A percentile compares a stretch with the other conserved stretches of the same genome.
Conservation (phyloP, 2,797 vertebrate genomes). For the Balearica regulorum region DNA sequence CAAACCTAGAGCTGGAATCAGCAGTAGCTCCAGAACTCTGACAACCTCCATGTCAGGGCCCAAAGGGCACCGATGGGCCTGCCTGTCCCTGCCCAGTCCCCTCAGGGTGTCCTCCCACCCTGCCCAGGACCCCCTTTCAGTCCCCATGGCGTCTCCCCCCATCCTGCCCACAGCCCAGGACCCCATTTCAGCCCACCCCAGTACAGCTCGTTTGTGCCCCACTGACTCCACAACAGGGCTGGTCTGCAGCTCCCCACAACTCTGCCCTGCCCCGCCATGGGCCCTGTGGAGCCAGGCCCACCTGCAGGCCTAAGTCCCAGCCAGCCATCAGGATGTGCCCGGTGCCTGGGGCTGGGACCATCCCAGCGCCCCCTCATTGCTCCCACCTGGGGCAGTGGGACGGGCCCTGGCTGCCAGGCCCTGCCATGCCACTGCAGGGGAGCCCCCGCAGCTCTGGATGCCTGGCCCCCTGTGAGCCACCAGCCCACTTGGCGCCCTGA, state of each 20-base stretch:
- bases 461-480: not conserved
- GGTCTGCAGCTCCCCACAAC: not conserved
- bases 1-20: not conserved
- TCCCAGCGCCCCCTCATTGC: not conserved
- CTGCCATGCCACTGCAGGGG: not conserved
- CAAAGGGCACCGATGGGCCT: not conserved
- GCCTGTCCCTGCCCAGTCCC: not conserved
- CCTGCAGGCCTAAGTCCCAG: not conserved
- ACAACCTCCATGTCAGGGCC: not conserved
- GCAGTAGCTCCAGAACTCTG: not conserved
- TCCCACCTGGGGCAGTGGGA: not conserved
- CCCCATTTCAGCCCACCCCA: not conserved
- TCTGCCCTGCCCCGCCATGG: not conserved
- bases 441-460: fast-evolving
- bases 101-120: not conserved
- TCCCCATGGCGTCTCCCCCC: fast-evolving
- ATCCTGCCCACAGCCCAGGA: not conserved
- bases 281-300: fast-evolving
- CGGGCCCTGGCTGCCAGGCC: not conserved
- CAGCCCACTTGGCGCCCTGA: not conserved
- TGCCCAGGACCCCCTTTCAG: not conserved
- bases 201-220: not conserved
- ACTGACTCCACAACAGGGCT: not conserved
- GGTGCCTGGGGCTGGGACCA: not conserved
- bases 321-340: not conserved